These are phyloP conservation scores for Rhea pennata DNA, from an alignment of 2,113 vertebrate genomes.

Conservation along the genomic window DNA sequence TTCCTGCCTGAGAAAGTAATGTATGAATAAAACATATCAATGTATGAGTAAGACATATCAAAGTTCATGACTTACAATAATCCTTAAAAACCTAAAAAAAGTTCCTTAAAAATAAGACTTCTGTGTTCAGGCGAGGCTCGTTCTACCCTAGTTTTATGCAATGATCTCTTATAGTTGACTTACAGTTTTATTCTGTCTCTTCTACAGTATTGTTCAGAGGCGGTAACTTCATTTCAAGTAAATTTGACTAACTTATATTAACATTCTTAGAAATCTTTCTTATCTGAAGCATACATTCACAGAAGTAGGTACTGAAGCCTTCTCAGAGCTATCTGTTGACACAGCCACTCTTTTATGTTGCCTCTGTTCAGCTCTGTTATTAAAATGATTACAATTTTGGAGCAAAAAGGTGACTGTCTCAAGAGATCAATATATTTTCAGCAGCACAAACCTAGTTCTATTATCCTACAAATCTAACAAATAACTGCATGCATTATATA, in stretches of 20 bases:
- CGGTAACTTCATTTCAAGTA: background rate
- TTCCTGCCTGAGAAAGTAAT: background rate
- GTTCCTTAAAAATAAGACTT: background rate
- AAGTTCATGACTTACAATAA: background rate
- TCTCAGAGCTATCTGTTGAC: background rate
- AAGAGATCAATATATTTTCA: background rate
- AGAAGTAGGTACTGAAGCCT: background rate
- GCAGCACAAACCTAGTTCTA: background rate
- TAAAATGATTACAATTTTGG: background rate
- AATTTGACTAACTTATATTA: background rate
- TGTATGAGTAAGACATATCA: background rate
- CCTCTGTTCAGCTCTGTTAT: background rate
- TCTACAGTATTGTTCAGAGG: background rate
- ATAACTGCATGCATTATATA: background rate
- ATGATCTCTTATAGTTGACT: background rate
- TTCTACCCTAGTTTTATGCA: background rate
- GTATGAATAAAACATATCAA: background rate
- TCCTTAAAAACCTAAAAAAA: background rate
- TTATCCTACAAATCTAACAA: background rate
- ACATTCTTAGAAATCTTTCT: conserved; percentile 6
- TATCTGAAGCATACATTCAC: background rate
- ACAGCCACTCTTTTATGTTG: background rate
- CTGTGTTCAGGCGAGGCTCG: background rate
- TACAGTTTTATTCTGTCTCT: background rate
- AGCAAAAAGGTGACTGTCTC: background rate